Evolutionary conservation across 1,140 invertebrate genomes (phyloP), one percentile per base, ranked within the genome.

Genomic region (Oreohelix idahoensis): DNA sequence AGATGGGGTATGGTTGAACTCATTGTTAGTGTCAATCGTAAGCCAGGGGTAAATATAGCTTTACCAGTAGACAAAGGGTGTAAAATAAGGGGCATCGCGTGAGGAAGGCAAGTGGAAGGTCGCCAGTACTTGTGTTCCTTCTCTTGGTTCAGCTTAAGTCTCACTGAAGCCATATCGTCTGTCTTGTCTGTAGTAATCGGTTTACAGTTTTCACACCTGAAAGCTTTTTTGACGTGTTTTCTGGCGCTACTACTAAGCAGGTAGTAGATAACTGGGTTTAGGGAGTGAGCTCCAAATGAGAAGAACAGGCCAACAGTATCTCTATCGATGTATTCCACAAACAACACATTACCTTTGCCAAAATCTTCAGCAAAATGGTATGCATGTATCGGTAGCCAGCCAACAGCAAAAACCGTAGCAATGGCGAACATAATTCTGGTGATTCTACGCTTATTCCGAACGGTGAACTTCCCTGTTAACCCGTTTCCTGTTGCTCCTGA

Each of bases 241-340:
- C 97, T 95, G 90, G 98, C 98, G 26, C 96, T 96, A 35, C 96
- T 96, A 87, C 96, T 97, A 86, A 98, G 95, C 89, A 96, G 96
- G 91, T 97, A 98, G 39, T 98, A 94, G 10, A 97, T 96, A 70
- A 98, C 96, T 0, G 97, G 97, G 93, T 98, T 98, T 87, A 97
- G 95, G 90, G 97, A 97, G 83, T 96, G 97, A 92, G 97, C 97
- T 85, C 96, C 94, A 92, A 97, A 98, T 10, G 85, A 86, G 63
- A 90, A 88, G 58, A 85, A 86, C 15, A 88, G 84, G 10, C 84
- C 86, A 96, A 94, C 89, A 76, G 97, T 97, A 38, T 96, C 94
- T 49, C 97, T 94, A 20, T 94, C 94, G 0, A 82, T 20, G 35
- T 58, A 0, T 90, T 97, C 96, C 96, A 96, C 98, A 93, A 96